Evolutionary conservation across 1,140 invertebrate genomes (phyloP).

Genomic region (Drosophila pseudoobscura): DNA sequence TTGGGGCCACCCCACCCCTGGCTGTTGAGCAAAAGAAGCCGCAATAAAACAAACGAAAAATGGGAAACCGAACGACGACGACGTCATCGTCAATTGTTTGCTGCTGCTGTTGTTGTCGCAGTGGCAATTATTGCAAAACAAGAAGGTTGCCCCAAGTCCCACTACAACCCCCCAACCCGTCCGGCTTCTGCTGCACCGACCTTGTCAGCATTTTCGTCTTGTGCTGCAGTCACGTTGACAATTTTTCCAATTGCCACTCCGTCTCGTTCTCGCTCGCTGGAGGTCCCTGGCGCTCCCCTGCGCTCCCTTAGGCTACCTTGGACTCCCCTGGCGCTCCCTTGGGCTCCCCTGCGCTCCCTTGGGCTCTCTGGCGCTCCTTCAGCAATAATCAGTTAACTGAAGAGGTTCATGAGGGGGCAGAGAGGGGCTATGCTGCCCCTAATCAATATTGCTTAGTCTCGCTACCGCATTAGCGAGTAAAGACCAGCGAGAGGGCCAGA

Average conservation of each 20-base stretch:
- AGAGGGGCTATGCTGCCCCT: constrained; percentile 12
- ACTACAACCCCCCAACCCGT: background rate
- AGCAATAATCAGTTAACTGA: constrained; percentile 40
- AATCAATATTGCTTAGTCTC: constrained; percentile 63
- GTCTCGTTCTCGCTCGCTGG: no score
- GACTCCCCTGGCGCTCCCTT: no score
- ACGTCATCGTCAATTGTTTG: constrained; percentile 49
- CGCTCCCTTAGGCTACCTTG: no score
- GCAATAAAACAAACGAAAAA: constrained; percentile 69
- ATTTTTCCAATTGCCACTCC: constrained; percentile 49
- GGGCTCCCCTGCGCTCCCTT: no score
- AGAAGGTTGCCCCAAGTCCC: constrained; percentile 21
- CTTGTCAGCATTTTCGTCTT: constrained; percentile 67
- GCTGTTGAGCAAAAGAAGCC: constrained; percentile 61
- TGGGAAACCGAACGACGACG: constrained; percentile 37
- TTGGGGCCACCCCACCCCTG: constrained; percentile 12
- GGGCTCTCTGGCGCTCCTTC: background rate
- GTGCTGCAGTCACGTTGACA: constrained; percentile 62
- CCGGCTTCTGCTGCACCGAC: constrained; percentile 43
- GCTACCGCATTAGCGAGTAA: constrained; percentile 38
- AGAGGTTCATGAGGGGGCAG: background rate
- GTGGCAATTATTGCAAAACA: constrained; percentile 69
- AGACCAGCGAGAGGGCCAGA: background rate
- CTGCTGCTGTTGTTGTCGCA: constrained; percentile 11
- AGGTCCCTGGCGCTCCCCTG: no score